Conservation (phyloP, 2,113 vertebrate genomes). For the Tachycineta bicolor region DNA sequence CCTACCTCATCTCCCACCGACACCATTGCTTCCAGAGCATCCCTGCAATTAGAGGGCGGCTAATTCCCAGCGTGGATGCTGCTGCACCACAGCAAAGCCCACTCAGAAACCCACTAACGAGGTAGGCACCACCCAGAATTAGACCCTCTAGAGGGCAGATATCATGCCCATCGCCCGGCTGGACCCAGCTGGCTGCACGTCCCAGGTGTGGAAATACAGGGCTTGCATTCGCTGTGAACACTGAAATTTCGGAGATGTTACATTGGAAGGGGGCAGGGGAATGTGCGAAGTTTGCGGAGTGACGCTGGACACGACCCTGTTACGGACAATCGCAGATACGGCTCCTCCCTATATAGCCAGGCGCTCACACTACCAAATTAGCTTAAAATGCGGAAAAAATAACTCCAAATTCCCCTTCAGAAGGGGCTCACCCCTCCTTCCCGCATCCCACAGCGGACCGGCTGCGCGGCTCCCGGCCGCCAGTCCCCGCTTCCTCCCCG, state of each 20-base stretch:
- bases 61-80: not conserved
- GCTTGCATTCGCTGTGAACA: not conserved
- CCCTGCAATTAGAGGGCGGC: not conserved
- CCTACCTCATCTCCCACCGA: not conserved
- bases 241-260: not conserved
- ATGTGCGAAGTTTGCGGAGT: not conserved
- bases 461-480: not conserved
- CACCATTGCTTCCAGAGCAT: not conserved
- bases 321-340: not conserved
- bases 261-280: fast-evolving
- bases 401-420: too few relatives aligned
- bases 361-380: not conserved
- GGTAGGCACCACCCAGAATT: not conserved
- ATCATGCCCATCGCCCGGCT: fast-evolving
- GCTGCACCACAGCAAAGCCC: not conserved
- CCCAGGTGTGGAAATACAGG: not conserved
- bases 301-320: not conserved
- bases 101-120: not conserved
- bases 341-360: not conserved
- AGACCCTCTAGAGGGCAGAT: not conserved
- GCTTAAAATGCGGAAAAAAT: not conserved
- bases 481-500: not conserved
- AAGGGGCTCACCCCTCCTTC: not conserved
- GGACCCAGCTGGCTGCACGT: not conserved
- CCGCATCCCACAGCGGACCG: not conserved